phyloP scores from a whole-genome alignment of 92 coral and sea anemone genomes.

The Parazoanthus atlanticus region DNA sequence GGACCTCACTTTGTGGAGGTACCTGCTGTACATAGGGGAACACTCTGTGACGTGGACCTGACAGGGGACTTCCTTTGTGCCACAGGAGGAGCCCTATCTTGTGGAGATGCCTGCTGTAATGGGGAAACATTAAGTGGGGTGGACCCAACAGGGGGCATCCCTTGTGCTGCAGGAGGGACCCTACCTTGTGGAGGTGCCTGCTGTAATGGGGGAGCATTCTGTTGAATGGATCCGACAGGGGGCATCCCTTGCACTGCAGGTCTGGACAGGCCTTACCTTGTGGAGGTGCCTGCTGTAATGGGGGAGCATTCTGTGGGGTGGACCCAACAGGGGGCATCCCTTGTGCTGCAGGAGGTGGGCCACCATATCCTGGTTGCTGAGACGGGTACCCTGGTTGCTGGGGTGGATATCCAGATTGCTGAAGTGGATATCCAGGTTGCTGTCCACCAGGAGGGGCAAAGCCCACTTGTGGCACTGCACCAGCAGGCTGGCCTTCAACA shows the following conservation, averaged over 20 bases:
- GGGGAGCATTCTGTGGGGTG: slow-evolving; percentile 57
- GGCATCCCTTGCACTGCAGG: slow-evolving; percentile 48
- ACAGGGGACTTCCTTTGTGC: slow-evolving; percentile 47
- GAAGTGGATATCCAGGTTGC: slow-evolving; percentile 42
- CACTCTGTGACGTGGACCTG: slow-evolving; percentile 52
- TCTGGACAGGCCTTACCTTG: slow-evolving; percentile 42
- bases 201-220: slow-evolving; percentile 53
- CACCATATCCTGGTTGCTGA: slow-evolving; percentile 56
- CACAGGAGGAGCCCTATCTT: slow-evolving; percentile 50
- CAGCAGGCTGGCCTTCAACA: background rate
- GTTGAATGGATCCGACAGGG: slow-evolving; percentile 50
- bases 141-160: slow-evolving; percentile 45
- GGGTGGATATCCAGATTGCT: slow-evolving; percentile 42
- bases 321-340: slow-evolving; percentile 48
- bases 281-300: slow-evolving; percentile 45
- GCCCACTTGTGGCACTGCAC: slow-evolving; percentile 61
- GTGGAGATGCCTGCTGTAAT: slow-evolving; percentile 27
- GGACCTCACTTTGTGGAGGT: slow-evolving; percentile 47
- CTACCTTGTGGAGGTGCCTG: slow-evolving; percentile 47
- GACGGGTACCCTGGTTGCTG: slow-evolving; percentile 45
- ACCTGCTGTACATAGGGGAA: slow-evolving; percentile 49
- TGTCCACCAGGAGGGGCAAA: slow-evolving; percentile 57
- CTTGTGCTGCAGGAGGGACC: slow-evolving; percentile 47
- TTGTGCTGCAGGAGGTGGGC: slow-evolving; percentile 55
- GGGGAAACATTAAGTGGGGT: slow-evolving; percentile 59